Base-by-base conservation (phyloP, 2,888 invertebrate species). In the Dryobota labecula region DNA sequence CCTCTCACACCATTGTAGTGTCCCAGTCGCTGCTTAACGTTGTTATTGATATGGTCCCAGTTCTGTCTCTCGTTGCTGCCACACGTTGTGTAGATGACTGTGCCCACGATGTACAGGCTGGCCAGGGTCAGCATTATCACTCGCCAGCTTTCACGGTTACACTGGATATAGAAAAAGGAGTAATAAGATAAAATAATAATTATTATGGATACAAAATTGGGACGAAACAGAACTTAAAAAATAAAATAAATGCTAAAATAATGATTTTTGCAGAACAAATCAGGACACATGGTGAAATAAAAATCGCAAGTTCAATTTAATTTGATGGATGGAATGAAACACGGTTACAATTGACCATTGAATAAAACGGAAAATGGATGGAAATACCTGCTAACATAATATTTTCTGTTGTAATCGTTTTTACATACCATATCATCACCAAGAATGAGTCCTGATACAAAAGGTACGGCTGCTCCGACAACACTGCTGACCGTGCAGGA, bases 111-210 rank as follows among this genome's bases (percentile, higher is more conserved):
- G 85, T 97, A 97, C 57, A 98, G 89, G 15, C 93, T 96, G 0
- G 97, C 96, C 0, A 98, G 94, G 3, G 97, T 93, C 70, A 97
- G 96, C 90, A 98, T 97, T 3, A 98, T 96, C 13, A 96, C 93
- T 56, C 96, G 96, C 98, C 98, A 98, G 84, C 97, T 96, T 6
- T 86, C 83, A 9, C 94, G 89, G 84, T 97, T 94, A 41, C 89
- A 91, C 98, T 98, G 92, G 2, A 87, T 87, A 56, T 41, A 49
- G n/a, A 70, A 0, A 20, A 43, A 7, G 7, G 36, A 36, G 8
- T 36, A 36, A 36, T 36, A 36, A 36, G 8, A 36, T 36, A 36
- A 1, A 36, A 36, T 36, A 36, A 36, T 36, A 36, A 36, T 36
- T 8, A 36, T 36, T 36, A 36, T 36, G 36, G 8, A 36, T 36